Conservation (phyloP, 2,797 vertebrate species). For the Amblyraja radiata region DNA sequence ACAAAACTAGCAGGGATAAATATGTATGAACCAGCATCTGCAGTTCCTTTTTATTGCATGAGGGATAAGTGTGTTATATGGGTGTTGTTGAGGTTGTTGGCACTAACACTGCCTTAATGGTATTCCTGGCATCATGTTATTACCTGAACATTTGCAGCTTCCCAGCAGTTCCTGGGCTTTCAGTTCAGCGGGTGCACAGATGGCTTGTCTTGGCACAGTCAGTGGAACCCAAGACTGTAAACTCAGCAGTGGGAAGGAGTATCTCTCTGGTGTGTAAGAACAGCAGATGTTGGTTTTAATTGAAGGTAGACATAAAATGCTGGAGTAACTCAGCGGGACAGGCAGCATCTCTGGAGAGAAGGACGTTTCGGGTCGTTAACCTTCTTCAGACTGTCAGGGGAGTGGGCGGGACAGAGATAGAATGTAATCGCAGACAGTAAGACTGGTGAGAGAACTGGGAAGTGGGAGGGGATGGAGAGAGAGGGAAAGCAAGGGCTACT, state of each 20-base stretch:
- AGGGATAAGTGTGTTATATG: not conserved
- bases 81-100: not conserved
- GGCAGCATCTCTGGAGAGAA: no score
- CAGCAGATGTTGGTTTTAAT: no score
- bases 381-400: no score
- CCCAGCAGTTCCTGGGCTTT: not conserved
- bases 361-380: no score
- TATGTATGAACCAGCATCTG: not conserved
- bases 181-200: slow-evolving; percentile 20
- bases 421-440: no score
- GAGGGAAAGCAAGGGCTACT: no score
- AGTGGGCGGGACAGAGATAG: no score
- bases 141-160: not conserved
- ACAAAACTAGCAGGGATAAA: not conserved
- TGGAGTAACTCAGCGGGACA: no score
- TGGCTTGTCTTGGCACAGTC: slow-evolving; percentile 19
- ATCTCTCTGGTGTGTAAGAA: not conserved
- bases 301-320: no score
- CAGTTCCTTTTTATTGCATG: no score
- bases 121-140: not conserved
- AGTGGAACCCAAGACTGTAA: slow-evolving; percentile 17
- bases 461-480: no score
- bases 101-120: not conserved
- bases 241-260: slow-evolving; percentile 14
- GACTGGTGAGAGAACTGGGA: no score